Conservation (phyloP, 2,797 vertebrate genomes). For the Phalloptychus januarius region DNA sequence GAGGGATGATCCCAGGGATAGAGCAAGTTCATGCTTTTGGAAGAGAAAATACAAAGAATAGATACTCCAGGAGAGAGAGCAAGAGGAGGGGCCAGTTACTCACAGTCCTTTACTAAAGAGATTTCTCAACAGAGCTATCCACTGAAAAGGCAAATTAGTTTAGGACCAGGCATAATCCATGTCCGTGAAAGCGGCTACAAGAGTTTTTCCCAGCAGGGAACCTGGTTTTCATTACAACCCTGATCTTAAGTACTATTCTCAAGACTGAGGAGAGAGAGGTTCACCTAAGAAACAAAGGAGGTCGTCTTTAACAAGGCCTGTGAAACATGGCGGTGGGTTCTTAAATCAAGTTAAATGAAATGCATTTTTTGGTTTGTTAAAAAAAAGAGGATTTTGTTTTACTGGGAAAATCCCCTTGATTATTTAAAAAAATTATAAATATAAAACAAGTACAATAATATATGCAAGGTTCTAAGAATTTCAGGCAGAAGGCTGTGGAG, state of each 20-base stretch:
- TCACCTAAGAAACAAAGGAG: slow-evolving; percentile 52
- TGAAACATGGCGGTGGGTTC: slow-evolving; percentile 11
- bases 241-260: slow-evolving; percentile 46
- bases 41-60: slow-evolving; percentile 28
- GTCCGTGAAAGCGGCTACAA: slow-evolving; percentile 56
- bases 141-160: slow-evolving; percentile 67
- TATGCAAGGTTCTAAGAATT: not conserved
- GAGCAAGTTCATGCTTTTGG: slow-evolving; percentile 31
- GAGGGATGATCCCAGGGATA: slow-evolving; percentile 12
- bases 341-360: not conserved
- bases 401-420: not conserved
- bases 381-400: not conserved
- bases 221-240: slow-evolving; percentile 51
- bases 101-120: slow-evolving; percentile 44
- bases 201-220: slow-evolving; percentile 64
- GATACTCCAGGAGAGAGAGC: slow-evolving; percentile 28
- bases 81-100: slow-evolving; percentile 37
- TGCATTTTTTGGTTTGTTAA: not conserved
- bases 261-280: slow-evolving; percentile 17
- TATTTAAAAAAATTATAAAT: not conserved
- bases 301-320: slow-evolving; percentile 25
- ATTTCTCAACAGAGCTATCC: slow-evolving; percentile 51
- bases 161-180: slow-evolving; percentile 53
- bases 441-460: not conserved
- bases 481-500: not conserved